A percentile compares a stretch with the other conserved stretches of the same genome.
Evolutionary conservation across 2,797 vertebrate genomes (phyloP).

Genomic region (Steatocranus sp.): DNA sequence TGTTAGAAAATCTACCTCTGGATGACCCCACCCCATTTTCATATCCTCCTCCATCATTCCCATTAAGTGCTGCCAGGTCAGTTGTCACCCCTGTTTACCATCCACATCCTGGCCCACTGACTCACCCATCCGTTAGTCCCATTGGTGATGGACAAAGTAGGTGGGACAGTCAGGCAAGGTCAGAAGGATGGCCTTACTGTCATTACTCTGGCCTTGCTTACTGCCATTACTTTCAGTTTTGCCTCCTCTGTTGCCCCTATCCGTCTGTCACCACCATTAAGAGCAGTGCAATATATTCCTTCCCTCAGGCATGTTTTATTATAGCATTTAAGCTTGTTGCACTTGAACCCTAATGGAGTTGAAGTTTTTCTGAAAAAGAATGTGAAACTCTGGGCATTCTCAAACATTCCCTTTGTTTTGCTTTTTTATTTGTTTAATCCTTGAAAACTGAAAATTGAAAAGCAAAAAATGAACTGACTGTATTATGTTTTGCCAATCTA

Average conservation of each 20-base stretch:
- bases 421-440: background rate
- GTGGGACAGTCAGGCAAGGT: slow-evolving; percentile 56
- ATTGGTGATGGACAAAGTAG: slow-evolving; percentile 30
- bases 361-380: slow-evolving; percentile 1
- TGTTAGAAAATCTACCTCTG: slow-evolving; percentile 54
- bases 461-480: background rate
- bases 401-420: background rate
- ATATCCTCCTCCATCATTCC: slow-evolving; percentile 46
- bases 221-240: slow-evolving; percentile 44
- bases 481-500: background rate
- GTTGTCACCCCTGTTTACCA: slow-evolving; percentile 57
- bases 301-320: slow-evolving; percentile 40
- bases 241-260: background rate
- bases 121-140: slow-evolving; percentile 48
- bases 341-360: background rate
- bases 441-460: background rate
- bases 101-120: slow-evolving; percentile 39
- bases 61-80: slow-evolving; percentile 53
- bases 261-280: slow-evolving; percentile 47
- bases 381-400: background rate
- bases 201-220: slow-evolving; percentile 55
- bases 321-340: slow-evolving; percentile 20
- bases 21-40: slow-evolving; percentile 47
- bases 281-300: slow-evolving; percentile 32
- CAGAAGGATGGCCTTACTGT: slow-evolving; percentile 44